These are phyloP conservation scores for Orchesella cincta DNA, from an alignment of 1,140 invertebrate species.

Conservation along the genomic window DNA sequence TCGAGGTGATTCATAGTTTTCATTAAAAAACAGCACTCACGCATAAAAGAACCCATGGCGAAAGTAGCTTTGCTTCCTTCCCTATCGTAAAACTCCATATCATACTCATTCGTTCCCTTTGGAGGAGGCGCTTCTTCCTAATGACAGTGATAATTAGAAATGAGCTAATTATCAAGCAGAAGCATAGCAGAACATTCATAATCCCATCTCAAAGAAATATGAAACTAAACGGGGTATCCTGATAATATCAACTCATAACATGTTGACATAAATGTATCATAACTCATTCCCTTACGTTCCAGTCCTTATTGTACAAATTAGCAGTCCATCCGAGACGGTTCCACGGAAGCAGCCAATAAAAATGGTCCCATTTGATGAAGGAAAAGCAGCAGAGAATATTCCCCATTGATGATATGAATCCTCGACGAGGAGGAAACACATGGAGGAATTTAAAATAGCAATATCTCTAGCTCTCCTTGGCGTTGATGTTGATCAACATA, in stretches of 20 bases:
- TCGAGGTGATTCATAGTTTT: background rate
- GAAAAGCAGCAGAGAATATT: background rate
- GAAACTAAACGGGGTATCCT: too few relatives aligned
- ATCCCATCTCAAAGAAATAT: too few relatives aligned
- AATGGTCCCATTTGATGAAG: background rate
- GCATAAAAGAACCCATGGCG: background rate
- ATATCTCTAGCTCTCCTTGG: too few relatives aligned
- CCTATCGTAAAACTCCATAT: background rate
- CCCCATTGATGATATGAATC: background rate
- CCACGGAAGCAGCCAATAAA: conserved; percentile 5
- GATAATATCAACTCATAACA: too few relatives aligned
- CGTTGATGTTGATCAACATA: too few relatives aligned
- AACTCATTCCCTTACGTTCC: background rate
- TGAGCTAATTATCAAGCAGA: background rate
- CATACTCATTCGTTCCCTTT: background rate
- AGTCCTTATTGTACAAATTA: background rate
- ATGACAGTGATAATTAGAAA: background rate
- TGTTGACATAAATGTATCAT: background rate
- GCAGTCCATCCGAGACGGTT: background rate
- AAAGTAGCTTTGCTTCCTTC: conserved; percentile 1
- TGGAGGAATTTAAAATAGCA: too few relatives aligned
- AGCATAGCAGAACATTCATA: too few relatives aligned
- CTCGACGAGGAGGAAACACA: background rate
- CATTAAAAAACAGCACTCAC: background rate
- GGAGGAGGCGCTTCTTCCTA: background rate